phyloP scores from a whole-genome alignment of 2,888 invertebrate genomes.

The Pasiphila rectangulata region DNA sequence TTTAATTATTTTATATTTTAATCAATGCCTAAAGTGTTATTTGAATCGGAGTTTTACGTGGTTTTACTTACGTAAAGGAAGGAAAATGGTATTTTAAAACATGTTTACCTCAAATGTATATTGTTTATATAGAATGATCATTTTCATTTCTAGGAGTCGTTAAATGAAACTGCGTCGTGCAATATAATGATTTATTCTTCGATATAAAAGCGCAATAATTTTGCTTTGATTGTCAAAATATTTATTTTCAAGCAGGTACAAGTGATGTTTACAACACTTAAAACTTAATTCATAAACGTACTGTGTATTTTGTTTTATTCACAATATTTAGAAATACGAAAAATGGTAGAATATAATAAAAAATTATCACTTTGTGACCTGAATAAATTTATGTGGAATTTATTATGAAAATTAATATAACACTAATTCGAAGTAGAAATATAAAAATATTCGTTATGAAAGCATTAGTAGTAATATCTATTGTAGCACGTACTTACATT shows the following conservation, averaged over 20 bases:
- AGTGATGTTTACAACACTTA: slow-evolving; percentile 76
- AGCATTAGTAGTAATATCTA: slow-evolving; percentile 48
- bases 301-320: slow-evolving; percentile 26
- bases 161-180: slow-evolving; percentile 54
- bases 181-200: slow-evolving; percentile 78
- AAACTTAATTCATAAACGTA: slow-evolving; percentile 50
- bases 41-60: background rate
- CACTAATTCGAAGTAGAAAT: slow-evolving; percentile 40
- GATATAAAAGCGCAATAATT: slow-evolving; percentile 79
- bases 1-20: no score
- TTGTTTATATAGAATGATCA: background rate
- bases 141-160: background rate
- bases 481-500: slow-evolving; percentile 29
- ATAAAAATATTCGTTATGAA: slow-evolving; percentile 42
- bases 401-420: slow-evolving; percentile 38
- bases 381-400: slow-evolving; percentile 30
- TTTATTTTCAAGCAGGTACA: slow-evolving; percentile 77
- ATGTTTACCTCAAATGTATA: background rate
- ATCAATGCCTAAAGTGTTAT: no score
- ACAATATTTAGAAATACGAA: slow-evolving; percentile 37
- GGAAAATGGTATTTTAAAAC: background rate
- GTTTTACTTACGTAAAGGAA: background rate
- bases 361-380: slow-evolving; percentile 52
- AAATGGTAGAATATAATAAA: slow-evolving; percentile 23
- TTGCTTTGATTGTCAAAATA: slow-evolving; percentile 80